Evolutionary conservation across 2,888 invertebrate species (phyloP), one percentile per base, ranked within the genome.

Genomic region (Tetragnatha montana): DNA sequence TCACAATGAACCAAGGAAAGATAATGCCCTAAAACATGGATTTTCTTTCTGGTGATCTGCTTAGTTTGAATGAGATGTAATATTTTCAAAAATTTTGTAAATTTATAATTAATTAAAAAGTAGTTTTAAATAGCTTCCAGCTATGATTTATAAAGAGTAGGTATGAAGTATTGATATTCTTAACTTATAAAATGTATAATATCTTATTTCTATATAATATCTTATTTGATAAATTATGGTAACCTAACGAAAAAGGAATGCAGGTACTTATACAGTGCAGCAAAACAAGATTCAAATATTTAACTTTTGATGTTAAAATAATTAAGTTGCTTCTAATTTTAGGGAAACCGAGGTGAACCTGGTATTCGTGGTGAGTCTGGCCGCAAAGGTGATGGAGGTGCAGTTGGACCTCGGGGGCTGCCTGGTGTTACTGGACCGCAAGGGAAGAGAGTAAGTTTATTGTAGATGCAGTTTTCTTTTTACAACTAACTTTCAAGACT

Each of bases 371-470:
- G 91, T 14, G 90, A 97, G 78, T 51, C 95, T 95, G 97, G 98
- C 8, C 95, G 95, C 75, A 94, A 96, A 91, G 98, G 98, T 68
- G 96, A 96, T 93, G 94, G 95, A 82, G 97, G 97, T 1, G 95
- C 95, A 6, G 94, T 95, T 51, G 98, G 98, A 0, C 92, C 95
- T 2, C 96, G 96, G 92, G 97, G 97, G 71, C 93, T 96, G 88
- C 96, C 96, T 0, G 97, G 97, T 6, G 93, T 94, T 0, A 96
- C 96, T 92, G 95, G 95, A 50, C 94, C 94, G 49, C 93, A 93
- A 70, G 94, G 94, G 83, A 95, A 95, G 91, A 51, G 86, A 14
- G 89, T 89, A 73, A 71, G 81, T 68, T n/a, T 12, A 35, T 60
- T 60, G 14, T 4, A 60, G 14, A 35, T 35, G 2, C 35, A 35